Conservation (phyloP, 2,888 invertebrate species). For the Serrognathus titanus region DNA sequence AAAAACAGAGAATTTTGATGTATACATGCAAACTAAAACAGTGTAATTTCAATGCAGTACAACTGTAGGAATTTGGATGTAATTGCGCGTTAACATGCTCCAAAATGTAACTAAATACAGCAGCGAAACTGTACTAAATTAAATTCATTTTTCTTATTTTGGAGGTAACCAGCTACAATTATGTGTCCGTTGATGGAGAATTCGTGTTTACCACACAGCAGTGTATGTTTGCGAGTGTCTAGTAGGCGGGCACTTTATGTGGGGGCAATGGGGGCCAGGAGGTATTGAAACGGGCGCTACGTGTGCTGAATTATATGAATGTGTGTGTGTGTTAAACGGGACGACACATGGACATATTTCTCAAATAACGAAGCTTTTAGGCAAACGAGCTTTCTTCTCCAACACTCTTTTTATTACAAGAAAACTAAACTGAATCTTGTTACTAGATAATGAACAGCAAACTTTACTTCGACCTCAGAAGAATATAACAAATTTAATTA, state of each 20-base stretch:
- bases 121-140: not conserved
- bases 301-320: conserved; percentile 14
- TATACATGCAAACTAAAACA: no score
- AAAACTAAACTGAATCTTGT: no score
- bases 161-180: not conserved
- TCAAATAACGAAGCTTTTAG: no score
- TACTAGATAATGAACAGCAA: no score
- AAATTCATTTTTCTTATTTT: not conserved
- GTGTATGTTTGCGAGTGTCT: conserved; percentile 30
- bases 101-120: not conserved
- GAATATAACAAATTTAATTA: no score
- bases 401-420: no score
- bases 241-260: conserved; percentile 25
- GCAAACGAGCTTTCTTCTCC: no score
- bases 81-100: not conserved
- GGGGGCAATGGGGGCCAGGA: conserved; percentile 8
- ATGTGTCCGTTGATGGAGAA: conserved; percentile 29
- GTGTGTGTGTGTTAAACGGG: not conserved
- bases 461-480: no score
- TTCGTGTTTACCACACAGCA: conserved; percentile 32
- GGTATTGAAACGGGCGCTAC: conserved; percentile 8
- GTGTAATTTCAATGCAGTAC: no score
- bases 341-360: no score
- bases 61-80: no score
- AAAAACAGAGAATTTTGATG: no score